Conservation (phyloP, 1,140 invertebrate species). For the Ridgeia piscesae region DNA sequence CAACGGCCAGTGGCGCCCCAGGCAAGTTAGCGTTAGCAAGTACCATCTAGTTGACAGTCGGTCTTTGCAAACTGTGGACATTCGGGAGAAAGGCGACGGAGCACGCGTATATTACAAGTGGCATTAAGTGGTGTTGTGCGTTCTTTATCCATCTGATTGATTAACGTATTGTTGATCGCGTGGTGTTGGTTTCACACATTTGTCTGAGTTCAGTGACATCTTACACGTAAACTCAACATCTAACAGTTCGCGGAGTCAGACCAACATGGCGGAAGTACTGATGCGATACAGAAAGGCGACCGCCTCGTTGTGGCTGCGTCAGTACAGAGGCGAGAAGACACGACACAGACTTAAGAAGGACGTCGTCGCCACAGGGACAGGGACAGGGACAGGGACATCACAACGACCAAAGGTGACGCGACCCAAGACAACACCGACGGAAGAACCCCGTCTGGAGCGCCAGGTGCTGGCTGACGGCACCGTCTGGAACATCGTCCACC, state of each 20-base stretch:
- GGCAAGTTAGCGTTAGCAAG: not conserved
- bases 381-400: not conserved
- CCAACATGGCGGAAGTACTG: not conserved
- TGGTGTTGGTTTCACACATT: not conserved
- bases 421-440: not conserved
- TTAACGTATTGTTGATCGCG: not conserved
- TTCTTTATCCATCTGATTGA: not conserved
- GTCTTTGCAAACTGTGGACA: not conserved
- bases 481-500: not conserved
- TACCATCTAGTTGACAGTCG: not conserved
- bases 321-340: not conserved
- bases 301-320: not conserved
- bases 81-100: not conserved
- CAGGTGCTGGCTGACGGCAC: not conserved
- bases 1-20: not conserved
- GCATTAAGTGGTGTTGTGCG: not conserved
- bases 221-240: not conserved
- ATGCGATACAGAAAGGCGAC: not conserved
- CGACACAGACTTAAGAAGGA: not conserved
- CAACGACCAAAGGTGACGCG: not conserved
- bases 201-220: not conserved
- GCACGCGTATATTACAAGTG: not conserved
- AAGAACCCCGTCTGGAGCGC: not conserved
- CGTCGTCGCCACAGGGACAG: not conserved
- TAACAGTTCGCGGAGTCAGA: not conserved